Percentiles rank a stretch among this genome's conserved stretches.
Conservation (phyloP, 2,888 invertebrate genomes). For the Euproctis similis region DNA sequence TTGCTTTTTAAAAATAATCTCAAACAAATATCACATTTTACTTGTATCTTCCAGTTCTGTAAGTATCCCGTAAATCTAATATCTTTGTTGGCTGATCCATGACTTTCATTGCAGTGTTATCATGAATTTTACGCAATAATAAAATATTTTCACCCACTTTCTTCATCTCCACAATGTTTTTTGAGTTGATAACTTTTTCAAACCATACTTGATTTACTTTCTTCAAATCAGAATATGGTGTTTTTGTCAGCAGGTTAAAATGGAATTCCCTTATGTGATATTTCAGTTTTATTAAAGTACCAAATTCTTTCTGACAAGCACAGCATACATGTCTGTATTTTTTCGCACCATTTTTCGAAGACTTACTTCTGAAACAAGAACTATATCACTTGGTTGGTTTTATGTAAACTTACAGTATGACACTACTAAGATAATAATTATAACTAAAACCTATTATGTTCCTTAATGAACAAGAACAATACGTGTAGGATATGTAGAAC, state of each 20-base stretch:
- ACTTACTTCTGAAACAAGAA: too few relatives aligned
- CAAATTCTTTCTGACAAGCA: slow-evolving; percentile 29
- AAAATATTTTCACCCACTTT: slow-evolving; percentile 34
- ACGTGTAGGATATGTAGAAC: too few relatives aligned
- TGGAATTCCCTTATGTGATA: slow-evolving; percentile 42
- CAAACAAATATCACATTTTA: slow-evolving; percentile 1
- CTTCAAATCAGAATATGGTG: slow-evolving; percentile 27
- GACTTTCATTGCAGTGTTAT: slow-evolving; percentile 19
- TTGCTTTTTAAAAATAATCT: slow-evolving; percentile 1
- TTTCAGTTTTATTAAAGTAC: slow-evolving; percentile 16
- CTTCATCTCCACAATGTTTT: slow-evolving; percentile 38
- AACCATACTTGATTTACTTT: slow-evolving; percentile 48
- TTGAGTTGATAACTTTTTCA: slow-evolving; percentile 40
- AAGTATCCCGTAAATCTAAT: slow-evolving; percentile 26
- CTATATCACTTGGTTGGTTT: too few relatives aligned
- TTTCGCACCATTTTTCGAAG: too few relatives aligned
- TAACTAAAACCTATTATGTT: too few relatives aligned
- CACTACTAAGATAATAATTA: too few relatives aligned
- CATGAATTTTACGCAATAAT: slow-evolving; percentile 30
- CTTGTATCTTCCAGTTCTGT: slow-evolving; percentile 6
- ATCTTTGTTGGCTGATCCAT: slow-evolving; percentile 5
- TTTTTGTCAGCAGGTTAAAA: slow-evolving; percentile 33
- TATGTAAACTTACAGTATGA: too few relatives aligned
- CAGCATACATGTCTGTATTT: slow-evolving; percentile 24
- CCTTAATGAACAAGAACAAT: too few relatives aligned